Evolutionary conservation across 2,888 invertebrate genomes (phyloP), one percentile per base, ranked within the genome.

Genomic region (Zele albiditarsus): DNA sequence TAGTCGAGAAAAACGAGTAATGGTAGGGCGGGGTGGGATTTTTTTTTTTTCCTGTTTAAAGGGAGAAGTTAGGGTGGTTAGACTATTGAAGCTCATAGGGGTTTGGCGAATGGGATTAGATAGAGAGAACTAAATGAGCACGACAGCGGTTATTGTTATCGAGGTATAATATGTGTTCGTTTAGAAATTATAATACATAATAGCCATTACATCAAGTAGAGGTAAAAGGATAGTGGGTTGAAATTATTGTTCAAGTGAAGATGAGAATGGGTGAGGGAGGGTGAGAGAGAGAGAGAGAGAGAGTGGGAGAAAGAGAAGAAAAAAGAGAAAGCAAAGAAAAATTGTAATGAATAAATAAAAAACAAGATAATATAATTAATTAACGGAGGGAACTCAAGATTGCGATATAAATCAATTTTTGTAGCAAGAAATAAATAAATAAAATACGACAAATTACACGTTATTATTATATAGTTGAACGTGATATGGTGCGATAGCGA

Each of bases 81-180:
- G 23, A 16, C 60, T 73, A 53, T 42, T 12, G 63, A 71, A 71
- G 62, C 28, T 49, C 63, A 46, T 28, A 46, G 38, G 62, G 70
- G 67, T 38, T 58, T 68, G 66, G 66, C 42, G 66, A 46, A 58
- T 38, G 31, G 25, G 70, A 69, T 75, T 68, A 71, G 69, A 53
- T 71, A 72, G 62, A 78, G 38, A 69, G 53, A 73, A 74, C 74
- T 73, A 75, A 77, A 79, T 69, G 77, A 79, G 70, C 58, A 71
- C 69, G 76, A 74, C 76, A 78, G 79, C 76, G 78, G 82, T 85
- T 81, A 84, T 84, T 82, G 83, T 87, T 86, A 87, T 84, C 81
- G 87, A 84, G 85, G 84, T 87, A 87, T 87, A 87, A 87, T 87
- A 87, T 87, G 87, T 87, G 86, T 88, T 87, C 87, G 86, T 87